Base-by-base conservation (phyloP, 2,797 vertebrate species). In the Darevskia nairensis region DNA sequence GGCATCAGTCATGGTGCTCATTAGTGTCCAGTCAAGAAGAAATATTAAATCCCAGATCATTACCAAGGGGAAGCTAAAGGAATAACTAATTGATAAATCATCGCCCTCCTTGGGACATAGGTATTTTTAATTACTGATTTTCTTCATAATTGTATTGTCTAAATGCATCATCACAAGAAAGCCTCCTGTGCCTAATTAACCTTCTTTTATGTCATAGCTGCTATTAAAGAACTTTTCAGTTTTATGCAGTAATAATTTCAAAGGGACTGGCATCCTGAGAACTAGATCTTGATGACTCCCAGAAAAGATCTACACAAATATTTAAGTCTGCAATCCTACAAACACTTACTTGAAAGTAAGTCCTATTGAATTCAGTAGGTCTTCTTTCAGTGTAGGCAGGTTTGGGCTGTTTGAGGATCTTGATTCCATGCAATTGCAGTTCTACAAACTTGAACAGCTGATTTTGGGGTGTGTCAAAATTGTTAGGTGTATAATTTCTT, bases 141-240 rank as follows among this genome's bases (percentile, higher is more conserved):
- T 46, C 74, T 55, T 82, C 85, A 78, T 66, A n/a, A 15, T 80
- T 0, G 2, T 82, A 87, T 84, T 82, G 19, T 79, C 59, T 86
- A 82, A 72, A 92, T 85, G 64, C 35, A 83, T 11, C 75, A 27
- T 13, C 6, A 8, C 15, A 17, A 1, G 6, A 86, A 92, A 83
- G 76, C 19, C 29, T 59, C 64, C 50, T 86, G 80, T 78, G 61
- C n/a, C 82, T 59, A 92, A 89, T 90, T 93, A 93, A 85, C n/a
- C 78, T 90, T 88, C 1, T 80, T 88, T 91, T 92, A 21, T 80
- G 44, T 25, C 25, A 69, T 44, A 82, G 23, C 39, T 82, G 9
- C 15, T 27, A 1, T 91, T 90, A 64, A 90, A 86, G 84, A 79
- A 80, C 69, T 68, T 39, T 71, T 66, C 88, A 89, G 19, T 72